Conservation (phyloP, 2,888 invertebrate species). For the Lobophora halterata region DNA sequence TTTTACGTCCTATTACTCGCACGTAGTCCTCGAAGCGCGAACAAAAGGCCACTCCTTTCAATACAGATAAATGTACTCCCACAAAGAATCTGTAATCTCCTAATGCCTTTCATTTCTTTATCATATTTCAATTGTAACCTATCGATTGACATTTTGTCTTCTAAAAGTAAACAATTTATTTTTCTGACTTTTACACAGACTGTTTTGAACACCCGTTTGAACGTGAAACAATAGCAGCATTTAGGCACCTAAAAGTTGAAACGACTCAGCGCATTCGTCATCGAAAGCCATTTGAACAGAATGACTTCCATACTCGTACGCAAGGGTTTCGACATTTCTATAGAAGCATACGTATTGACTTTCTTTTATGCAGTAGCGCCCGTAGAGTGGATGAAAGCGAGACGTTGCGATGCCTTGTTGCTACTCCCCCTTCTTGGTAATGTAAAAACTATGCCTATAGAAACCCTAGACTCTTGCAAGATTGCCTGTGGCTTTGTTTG, state of each 20-base stretch:
- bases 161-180: slow-evolving; percentile 35
- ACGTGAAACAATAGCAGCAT: slow-evolving; percentile 70
- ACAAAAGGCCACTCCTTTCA: slow-evolving; percentile 57
- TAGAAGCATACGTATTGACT: slow-evolving; percentile 47
- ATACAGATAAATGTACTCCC: slow-evolving; percentile 45
- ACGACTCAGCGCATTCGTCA: slow-evolving; percentile 69
- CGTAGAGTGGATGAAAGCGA: slow-evolving; percentile 73
- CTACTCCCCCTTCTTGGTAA: slow-evolving; percentile 67
- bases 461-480: slow-evolving; percentile 65
- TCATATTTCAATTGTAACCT: slow-evolving; percentile 34
- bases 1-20: slow-evolving; percentile 54
- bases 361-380: slow-evolving; percentile 66
- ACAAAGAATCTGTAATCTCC: slow-evolving; percentile 40
- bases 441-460: slow-evolving; percentile 65
- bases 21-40: slow-evolving; percentile 47
- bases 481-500: slow-evolving; percentile 68
- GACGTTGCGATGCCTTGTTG: slow-evolving; percentile 60
- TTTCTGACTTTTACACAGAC: slow-evolving; percentile 25
- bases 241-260: slow-evolving; percentile 70
- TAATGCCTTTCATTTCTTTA: slow-evolving; percentile 47
- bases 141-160: slow-evolving; percentile 26
- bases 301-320: slow-evolving; percentile 52
- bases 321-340: slow-evolving; percentile 44
- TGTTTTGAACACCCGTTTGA: slow-evolving; percentile 35
- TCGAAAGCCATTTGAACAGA: slow-evolving; percentile 75